Percentiles rank a stretch among this genome's conserved stretches.
These are phyloP conservation scores for Tribolium freemani DNA, from an alignment of 2,888 invertebrate species.

Conservation along the genomic window DNA sequence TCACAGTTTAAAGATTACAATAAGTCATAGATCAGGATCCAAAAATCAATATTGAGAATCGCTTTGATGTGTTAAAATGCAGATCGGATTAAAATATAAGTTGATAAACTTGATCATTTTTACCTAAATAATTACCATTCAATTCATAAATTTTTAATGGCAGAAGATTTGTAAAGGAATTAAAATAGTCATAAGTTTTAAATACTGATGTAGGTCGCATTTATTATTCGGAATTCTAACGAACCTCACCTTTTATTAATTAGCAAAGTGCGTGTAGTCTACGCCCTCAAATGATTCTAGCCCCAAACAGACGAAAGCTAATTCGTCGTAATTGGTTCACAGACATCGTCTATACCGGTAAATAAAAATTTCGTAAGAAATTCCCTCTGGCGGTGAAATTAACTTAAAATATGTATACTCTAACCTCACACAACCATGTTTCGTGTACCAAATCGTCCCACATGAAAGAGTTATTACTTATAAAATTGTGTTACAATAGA, in stretches of 20 bases:
- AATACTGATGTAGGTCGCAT: constrained; percentile 3
- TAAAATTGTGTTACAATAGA: constrained; percentile 32
- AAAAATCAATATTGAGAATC: too few relatives aligned
- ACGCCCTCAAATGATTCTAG: constrained; percentile 8
- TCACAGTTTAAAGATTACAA: too few relatives aligned
- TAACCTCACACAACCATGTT: constrained; percentile 38
- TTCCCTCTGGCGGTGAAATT: constrained; percentile 47
- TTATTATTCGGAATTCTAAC: neutral
- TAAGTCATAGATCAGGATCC: too few relatives aligned
- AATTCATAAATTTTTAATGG: constrained; percentile 6
- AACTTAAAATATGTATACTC: constrained; percentile 39
- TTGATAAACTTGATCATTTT: too few relatives aligned
- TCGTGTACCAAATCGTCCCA: constrained; percentile 22
- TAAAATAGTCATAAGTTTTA: constrained; percentile 1
- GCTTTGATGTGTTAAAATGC: neutral
- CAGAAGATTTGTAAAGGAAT: constrained; percentile 20
- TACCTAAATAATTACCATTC: neutral
- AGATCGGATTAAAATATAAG: neutral
- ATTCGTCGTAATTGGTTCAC: constrained; percentile 14
- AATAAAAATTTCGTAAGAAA: constrained; percentile 30
- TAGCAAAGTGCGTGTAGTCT: constrained; percentile 20
- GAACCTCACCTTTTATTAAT: constrained; percentile 23
- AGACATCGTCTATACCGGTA: constrained; percentile 16
- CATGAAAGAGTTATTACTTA: constrained; percentile 23
- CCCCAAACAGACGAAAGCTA: constrained; percentile 4